Conservation (phyloP, 2,113 vertebrate genomes). For the Eleginops maclovinus region DNA sequence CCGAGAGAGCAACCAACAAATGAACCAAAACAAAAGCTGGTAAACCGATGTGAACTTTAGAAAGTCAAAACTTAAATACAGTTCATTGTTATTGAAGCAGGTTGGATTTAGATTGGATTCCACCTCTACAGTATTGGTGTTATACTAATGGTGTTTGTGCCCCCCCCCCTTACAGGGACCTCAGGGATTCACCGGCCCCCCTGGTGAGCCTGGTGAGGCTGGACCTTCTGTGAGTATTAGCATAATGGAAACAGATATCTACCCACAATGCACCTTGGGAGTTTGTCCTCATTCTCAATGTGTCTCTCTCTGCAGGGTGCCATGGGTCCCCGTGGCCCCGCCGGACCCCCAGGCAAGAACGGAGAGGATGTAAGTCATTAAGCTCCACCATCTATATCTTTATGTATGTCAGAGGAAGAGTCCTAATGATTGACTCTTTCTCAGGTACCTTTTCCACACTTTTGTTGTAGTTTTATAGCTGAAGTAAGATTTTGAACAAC, state of each 20-base stretch:
- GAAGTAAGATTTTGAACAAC: too few relatives aligned
- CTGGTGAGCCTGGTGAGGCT: constrained; percentile 96
- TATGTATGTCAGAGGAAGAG: neutral
- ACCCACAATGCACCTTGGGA: neutral
- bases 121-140: neutral
- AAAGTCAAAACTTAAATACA: too few relatives aligned
- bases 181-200: constrained; percentile 97
- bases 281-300: constrained; percentile 1
- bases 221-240: constrained; percentile 91
- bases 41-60: too few relatives aligned
- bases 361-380: constrained; percentile 96
- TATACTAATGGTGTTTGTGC: constrained; percentile 21
- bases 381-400: neutral
- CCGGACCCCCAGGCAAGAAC: constrained; percentile 96
- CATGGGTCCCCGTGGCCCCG: constrained; percentile 95
- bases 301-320: constrained; percentile 86
- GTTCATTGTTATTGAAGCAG: neutral
- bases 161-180: constrained; percentile 87
- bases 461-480: too few relatives aligned
- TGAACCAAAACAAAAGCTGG: too few relatives aligned
- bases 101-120: too few relatives aligned
- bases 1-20: too few relatives aligned
- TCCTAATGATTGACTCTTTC: too few relatives aligned
- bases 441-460: too few relatives aligned
- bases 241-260: neutral